A percentile compares a stretch with the other conserved stretches of the same genome.
These are phyloP conservation scores for Lepilemur septentrionalis DNA, from an alignment of 2,797 vertebrate species.

Conservation along the genomic window DNA sequence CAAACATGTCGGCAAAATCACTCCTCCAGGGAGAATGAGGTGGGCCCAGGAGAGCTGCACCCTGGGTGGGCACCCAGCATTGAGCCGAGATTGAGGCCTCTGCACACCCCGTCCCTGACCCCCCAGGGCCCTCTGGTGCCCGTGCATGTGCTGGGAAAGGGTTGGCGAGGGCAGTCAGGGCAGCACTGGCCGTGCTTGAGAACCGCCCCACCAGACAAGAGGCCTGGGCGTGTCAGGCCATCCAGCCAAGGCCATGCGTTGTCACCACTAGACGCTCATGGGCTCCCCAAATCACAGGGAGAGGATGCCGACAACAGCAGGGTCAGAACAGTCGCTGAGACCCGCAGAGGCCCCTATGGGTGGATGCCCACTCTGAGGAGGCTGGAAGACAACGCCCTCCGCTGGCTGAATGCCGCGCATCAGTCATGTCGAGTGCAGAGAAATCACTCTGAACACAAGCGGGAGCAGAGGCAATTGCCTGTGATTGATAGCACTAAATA, in stretches of 20 bases:
- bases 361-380: conserved; percentile 26
- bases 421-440: conserved; percentile 75
- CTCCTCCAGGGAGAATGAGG: too few species aligned
- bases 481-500: conserved; percentile 89
- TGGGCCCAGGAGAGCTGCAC: accelerated
- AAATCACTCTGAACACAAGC: conserved; percentile 84
- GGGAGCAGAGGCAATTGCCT: conserved; percentile 86
- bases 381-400: conserved; percentile 83
- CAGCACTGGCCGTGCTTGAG: too few species aligned
- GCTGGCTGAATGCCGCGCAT: conserved; percentile 74
- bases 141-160: too few species aligned
- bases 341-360: not conserved
- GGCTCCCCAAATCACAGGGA: not conserved
- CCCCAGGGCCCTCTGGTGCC: not conserved
- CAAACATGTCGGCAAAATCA: not conserved
- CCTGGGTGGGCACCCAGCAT: accelerated
- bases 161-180: not conserved
- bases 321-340: not conserved
- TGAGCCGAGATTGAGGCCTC: not conserved
- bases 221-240: not conserved
- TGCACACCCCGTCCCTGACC: too few species aligned
- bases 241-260: accelerated
- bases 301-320: not conserved
- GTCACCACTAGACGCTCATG: accelerated
- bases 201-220: too few species aligned